phyloP scores from a whole-genome alignment of 2,888 invertebrate genomes.

The Sialis fuliginosa region DNA sequence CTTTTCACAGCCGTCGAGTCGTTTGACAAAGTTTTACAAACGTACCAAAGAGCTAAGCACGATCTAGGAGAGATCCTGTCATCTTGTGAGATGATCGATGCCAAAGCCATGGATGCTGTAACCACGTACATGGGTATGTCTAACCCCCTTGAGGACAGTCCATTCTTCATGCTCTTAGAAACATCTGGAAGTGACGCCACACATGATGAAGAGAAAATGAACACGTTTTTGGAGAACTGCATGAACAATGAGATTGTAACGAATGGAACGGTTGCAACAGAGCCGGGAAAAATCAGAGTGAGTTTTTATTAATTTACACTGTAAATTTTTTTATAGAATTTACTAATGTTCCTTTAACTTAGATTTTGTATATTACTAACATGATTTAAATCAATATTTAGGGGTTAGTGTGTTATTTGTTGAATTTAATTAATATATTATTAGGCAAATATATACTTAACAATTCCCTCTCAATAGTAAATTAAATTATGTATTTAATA shows the following conservation, averaged over 20 bases:
- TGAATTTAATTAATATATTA: too few species aligned
- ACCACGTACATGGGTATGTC: slow-evolving; percentile 40
- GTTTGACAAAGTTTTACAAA: slow-evolving; percentile 61
- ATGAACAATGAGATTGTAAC: slow-evolving; percentile 52
- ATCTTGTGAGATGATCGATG: slow-evolving; percentile 90
- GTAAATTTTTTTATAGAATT: too few species aligned
- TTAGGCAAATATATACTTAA: too few species aligned
- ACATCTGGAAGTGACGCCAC: slow-evolving; percentile 67
- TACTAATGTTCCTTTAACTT: too few species aligned
- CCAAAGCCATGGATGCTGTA: slow-evolving; percentile 47
- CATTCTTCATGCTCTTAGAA: slow-evolving; percentile 76
- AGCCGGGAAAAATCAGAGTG: slow-evolving; percentile 63
- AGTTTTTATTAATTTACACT: slow-evolving; percentile 9
- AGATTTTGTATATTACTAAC: too few species aligned
- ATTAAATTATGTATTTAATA: too few species aligned
- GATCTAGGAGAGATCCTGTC: slow-evolving; percentile 80
- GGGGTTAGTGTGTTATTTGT: too few species aligned
- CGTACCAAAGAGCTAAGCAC: slow-evolving; percentile 54
- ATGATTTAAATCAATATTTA: too few species aligned
- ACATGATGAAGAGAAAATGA: slow-evolving; percentile 82
- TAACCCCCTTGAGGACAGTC: slow-evolving; percentile 38
- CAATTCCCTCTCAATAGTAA: too few species aligned
- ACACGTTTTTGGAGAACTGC: slow-evolving; percentile 52
- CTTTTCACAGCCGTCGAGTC: slow-evolving; percentile 41
- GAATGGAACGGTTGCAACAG: slow-evolving; percentile 78